Percentiles rank a stretch among this genome's conserved stretches.
Conservation (phyloP, 1,140 invertebrate genomes). For the Himalopsyche phryganea region DNA sequence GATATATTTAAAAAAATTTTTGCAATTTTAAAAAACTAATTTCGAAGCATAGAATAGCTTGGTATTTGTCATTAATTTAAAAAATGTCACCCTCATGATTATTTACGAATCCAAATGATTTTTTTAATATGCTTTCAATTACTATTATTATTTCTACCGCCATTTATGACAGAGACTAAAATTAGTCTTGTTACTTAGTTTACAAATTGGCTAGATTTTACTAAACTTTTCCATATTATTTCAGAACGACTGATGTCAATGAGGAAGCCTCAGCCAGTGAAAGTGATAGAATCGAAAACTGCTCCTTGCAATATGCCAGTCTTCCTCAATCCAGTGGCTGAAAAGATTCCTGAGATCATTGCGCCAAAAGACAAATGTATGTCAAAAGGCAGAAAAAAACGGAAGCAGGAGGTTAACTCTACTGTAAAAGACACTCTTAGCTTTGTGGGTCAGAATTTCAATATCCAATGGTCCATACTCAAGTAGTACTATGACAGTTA, state of each 20-base stretch:
- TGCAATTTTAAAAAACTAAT: no score
- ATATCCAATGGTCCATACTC: constrained; percentile 26
- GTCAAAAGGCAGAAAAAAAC: constrained; percentile 23
- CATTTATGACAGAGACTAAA: no score
- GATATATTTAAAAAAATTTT: no score
- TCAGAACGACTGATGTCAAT: constrained; percentile 10
- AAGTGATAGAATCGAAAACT: background rate
- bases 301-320: background rate
- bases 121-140: no score
- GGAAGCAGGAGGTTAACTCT: constrained; percentile 31
- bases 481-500: background rate
- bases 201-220: no score
- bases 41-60: no score
- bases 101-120: no score
- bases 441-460: constrained; percentile 29
- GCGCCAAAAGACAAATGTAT: constrained; percentile 19
- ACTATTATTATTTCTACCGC: no score
- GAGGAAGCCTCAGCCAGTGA: background rate
- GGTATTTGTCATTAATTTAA: no score
- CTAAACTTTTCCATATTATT: background rate
- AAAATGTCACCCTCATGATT: no score
- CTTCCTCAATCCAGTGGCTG: background rate
- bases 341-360: background rate
- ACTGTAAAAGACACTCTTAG: constrained; percentile 23
- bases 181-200: background rate